These are phyloP conservation scores for Luffia ferchaultella DNA, from an alignment of 2,888 invertebrate species.

Conservation along the genomic window DNA sequence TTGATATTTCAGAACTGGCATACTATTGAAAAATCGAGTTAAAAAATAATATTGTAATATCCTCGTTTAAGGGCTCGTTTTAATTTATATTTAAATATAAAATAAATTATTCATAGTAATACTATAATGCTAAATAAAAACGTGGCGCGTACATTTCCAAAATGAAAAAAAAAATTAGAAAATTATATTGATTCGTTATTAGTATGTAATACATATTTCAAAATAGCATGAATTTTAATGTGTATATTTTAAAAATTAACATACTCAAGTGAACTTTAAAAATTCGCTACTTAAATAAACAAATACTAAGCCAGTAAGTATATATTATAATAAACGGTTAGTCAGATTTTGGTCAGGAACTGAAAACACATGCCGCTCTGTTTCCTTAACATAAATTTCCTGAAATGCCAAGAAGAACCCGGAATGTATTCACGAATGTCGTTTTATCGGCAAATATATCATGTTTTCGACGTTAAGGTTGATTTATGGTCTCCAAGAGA, in stretches of 20 bases:
- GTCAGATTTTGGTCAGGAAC: conserved; percentile 8
- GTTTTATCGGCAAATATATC: conserved; percentile 46
- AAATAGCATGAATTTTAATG: neutral
- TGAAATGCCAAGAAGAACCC: conserved; percentile 29
- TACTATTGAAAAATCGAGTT: no score
- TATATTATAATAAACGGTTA: neutral
- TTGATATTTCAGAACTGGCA: no score
- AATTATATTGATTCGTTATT: no score
- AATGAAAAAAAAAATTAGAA: neutral
- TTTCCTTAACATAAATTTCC: conserved; percentile 22
- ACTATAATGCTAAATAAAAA: neutral
- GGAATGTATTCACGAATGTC: conserved; percentile 43
- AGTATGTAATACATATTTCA: neutral
- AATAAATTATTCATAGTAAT: neutral
- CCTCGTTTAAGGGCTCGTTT: neutral
- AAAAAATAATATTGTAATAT: no score
- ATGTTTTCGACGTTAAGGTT: conserved; percentile 40
- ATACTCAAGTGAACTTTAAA: neutral
- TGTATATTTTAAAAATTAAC: neutral
- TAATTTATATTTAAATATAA: neutral
- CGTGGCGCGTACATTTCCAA: neutral
- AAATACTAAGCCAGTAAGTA: neutral
- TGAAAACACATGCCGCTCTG: conserved; percentile 15
- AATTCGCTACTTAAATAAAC: neutral
- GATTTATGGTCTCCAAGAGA: conserved; percentile 26